phyloP scores from a whole-genome alignment of 2,797 vertebrate genomes.

The Eleutherodactylus coqui region DNA sequence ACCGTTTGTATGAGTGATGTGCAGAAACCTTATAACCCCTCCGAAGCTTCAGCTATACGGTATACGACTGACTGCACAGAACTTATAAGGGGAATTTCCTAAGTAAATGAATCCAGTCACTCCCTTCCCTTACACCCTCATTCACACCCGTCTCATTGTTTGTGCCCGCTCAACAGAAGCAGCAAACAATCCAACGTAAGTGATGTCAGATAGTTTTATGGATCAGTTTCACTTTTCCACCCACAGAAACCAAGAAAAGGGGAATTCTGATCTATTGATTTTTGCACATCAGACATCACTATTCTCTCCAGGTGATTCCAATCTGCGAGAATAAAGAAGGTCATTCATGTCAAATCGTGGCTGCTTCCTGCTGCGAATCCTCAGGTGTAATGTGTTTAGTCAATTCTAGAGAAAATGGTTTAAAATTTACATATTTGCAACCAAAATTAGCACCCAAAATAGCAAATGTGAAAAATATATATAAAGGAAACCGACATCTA shows the following conservation, averaged over 20 bases:
- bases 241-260: background rate
- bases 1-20: no score
- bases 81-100: slow-evolving; percentile 3
- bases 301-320: background rate
- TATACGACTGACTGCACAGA: background rate
- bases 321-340: background rate
- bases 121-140: background rate
- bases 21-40: no score
- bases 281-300: background rate
- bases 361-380: background rate
- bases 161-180: background rate
- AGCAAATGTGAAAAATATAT: no score
- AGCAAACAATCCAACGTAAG: background rate
- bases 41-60: background rate
- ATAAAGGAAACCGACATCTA: background rate
- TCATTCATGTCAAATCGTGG: background rate
- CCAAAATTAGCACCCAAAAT: no score
- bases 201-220: background rate
- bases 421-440: no score
- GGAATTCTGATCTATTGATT: background rate
- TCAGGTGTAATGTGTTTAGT: background rate
- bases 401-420: background rate
- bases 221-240: background rate
- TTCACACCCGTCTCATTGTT: background rate
- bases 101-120: no score